These are phyloP conservation scores for Grammomys dolichurus DNA, from an alignment of 2,113 vertebrate species.

Conservation along the genomic window DNA sequence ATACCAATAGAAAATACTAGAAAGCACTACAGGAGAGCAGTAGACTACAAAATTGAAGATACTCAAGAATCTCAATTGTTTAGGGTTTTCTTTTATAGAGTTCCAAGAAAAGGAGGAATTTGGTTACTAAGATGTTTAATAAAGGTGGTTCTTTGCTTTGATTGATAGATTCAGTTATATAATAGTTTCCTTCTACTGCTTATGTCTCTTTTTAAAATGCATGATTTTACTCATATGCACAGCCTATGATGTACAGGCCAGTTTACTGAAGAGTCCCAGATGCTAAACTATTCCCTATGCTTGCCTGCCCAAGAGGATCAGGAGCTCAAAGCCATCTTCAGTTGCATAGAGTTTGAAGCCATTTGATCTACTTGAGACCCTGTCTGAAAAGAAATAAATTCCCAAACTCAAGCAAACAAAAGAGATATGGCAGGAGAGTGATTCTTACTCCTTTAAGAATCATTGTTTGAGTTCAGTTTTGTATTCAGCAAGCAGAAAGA, in stretches of 20 bases:
- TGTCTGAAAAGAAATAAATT: background rate
- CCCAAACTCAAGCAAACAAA: background rate
- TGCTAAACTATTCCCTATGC: background rate
- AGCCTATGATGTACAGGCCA: background rate
- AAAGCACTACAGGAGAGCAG: background rate
- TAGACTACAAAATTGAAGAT: background rate
- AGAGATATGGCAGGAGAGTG: background rate
- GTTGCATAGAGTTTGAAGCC: background rate
- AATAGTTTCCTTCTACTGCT: background rate
- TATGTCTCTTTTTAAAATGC: background rate
- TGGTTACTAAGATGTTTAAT: background rate
- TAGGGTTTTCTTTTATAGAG: background rate
- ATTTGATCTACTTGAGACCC: background rate
- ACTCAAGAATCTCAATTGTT: background rate
- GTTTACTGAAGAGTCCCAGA: background rate
- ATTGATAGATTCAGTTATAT: background rate
- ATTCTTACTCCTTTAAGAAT: slow-evolving; percentile 22
- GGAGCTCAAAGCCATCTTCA: background rate
- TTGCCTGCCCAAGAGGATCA: background rate
- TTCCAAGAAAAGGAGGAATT: background rate
- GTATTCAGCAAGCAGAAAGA: background rate
- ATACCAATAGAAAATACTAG: background rate
- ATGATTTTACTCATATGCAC: background rate
- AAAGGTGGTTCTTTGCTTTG: background rate
- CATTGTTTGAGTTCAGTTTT: slow-evolving; percentile 28